phyloP scores from a whole-genome alignment of 2,888 invertebrate species.

The Mechanitis messenoides region DNA sequence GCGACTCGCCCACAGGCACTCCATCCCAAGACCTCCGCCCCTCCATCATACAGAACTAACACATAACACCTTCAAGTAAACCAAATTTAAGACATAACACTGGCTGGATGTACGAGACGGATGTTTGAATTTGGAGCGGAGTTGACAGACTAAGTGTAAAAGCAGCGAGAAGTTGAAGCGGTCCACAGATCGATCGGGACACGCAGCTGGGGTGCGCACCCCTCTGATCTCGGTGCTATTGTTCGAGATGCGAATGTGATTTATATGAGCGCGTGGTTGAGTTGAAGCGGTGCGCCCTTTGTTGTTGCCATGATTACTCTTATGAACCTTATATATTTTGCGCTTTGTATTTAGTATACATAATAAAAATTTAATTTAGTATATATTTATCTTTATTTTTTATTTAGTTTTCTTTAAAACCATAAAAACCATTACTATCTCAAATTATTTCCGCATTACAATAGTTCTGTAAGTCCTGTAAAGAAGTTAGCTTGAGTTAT shows the following conservation, averaged over 20 bases:
- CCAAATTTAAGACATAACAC: slow-evolving; percentile 26
- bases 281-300: slow-evolving; percentile 27
- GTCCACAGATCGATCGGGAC: slow-evolving; percentile 70
- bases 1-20: slow-evolving; percentile 66
- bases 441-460: too few relatives aligned
- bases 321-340: slow-evolving; percentile 17
- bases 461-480: too few relatives aligned
- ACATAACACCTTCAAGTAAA: slow-evolving; percentile 43
- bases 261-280: slow-evolving; percentile 49
- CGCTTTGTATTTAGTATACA: slow-evolving; percentile 3
- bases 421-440: too few relatives aligned
- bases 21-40: slow-evolving; percentile 72
- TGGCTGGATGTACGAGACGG: slow-evolving; percentile 31
- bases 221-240: slow-evolving; percentile 68
- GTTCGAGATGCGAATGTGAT: slow-evolving; percentile 68
- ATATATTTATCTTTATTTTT: neutral
- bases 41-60: slow-evolving; percentile 60
- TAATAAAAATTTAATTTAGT: neutral
- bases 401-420: too few relatives aligned
- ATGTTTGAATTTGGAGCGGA: slow-evolving; percentile 49
- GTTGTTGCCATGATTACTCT: slow-evolving; percentile 19
- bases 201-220: slow-evolving; percentile 76
- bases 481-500: too few relatives aligned
- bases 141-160: slow-evolving; percentile 61
- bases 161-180: slow-evolving; percentile 49